phyloP scores from a whole-genome alignment of 23 tunicate genomes.

The Styela plicata region DNA sequence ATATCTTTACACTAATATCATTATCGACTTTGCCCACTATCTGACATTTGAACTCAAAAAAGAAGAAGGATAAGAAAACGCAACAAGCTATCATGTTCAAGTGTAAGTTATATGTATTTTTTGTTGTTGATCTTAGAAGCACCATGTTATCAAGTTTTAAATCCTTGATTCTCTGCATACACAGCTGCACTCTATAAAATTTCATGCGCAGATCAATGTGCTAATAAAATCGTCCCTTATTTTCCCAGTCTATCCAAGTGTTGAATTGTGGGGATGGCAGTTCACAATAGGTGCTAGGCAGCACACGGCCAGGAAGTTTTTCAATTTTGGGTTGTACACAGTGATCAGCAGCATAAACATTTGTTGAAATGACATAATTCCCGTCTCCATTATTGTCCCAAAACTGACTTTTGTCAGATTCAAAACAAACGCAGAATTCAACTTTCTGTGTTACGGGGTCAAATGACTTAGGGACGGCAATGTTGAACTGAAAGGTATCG shows the following conservation, averaged over 20 bases:
- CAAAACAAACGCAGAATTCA: slow-evolving; percentile 65
- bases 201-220: no score
- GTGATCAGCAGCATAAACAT: neutral
- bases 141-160: no score
- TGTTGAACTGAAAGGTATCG: slow-evolving; percentile 74
- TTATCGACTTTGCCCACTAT: no score
- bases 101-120: no score
- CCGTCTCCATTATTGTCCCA: slow-evolving; percentile 83
- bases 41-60: no score
- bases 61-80: no score
- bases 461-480: slow-evolving; percentile 27
- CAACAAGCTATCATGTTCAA: no score
- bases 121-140: no score
- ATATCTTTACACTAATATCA: no score
- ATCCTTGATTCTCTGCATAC: no score
- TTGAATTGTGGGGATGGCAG: slow-evolving; percentile 55
- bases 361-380: slow-evolving; percentile 46
- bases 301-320: neutral
- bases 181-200: no score
- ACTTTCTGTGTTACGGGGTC: slow-evolving; percentile 10
- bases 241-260: slow-evolving; percentile 50
- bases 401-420: slow-evolving; percentile 35
- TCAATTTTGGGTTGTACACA: neutral
- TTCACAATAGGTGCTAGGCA: slow-evolving; percentile 49
- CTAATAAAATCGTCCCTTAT: slow-evolving; percentile 53